Base-by-base conservation (phyloP, 2,888 invertebrate genomes). In the Lysandra coridon region DNA sequence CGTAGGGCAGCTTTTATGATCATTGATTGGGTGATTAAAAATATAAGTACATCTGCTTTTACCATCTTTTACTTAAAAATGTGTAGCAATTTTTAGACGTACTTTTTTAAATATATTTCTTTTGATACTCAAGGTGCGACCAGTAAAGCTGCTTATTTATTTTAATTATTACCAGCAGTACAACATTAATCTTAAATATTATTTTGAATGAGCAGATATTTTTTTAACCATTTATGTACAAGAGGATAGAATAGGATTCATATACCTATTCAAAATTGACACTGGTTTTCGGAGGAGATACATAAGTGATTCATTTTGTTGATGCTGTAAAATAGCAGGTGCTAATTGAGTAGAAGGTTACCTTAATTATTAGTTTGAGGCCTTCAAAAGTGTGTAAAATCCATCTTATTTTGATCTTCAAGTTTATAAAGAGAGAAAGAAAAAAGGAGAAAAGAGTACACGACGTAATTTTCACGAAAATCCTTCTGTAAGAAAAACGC, bases 1-100 rank as follows among this genome's bases (percentile, higher is more conserved):
- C 86, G 87, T 86, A 83, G 80, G 81, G 80, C 83, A 86, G 85
- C 87, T 87, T 88, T 88, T 86, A 87, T 85, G 86, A 81, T 83
- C 82, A 75, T 75, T 74, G 75, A 53, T 75, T 44, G 74, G 40
- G n/a, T 74, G 44, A 74, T 74, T 74, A 74, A 74, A 74, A 74
- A 76, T 57, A 57, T 53, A 57, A 17, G 76, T 76, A 53, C 76
- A 76, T 76, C 76, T 76, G 76, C 53, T 57, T 23, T 69, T 69
- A 17, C 69, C 62, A 62, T 62, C 23, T 62, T 62, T 69, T 69
- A 14, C 62, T 62, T 62, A 62, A 62, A 69, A 69, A 69, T 37
- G 69, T 69, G 69, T 69, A 37, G 69, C 69, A 69, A 69, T 69
- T 69, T 69, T 69, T 37, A 69, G 69, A 33, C 69, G 69, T 69